Conservation (phyloP, 2,113 vertebrate genomes). For the Cavia aperea region DNA sequence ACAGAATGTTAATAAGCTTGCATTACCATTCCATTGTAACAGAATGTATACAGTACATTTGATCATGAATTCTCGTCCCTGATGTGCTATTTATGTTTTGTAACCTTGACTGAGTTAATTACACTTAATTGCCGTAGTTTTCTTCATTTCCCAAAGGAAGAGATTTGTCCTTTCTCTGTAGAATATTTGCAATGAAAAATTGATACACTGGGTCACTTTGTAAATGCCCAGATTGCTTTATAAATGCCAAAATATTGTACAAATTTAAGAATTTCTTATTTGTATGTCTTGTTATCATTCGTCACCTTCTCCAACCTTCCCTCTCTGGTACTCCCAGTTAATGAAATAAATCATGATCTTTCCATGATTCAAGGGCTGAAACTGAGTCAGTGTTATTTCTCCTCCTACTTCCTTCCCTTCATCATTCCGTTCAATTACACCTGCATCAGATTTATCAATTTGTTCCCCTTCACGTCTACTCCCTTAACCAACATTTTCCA, state of each 20-base stretch:
- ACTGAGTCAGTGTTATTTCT: neutral
- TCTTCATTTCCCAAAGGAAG: neutral
- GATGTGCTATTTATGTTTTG: neutral
- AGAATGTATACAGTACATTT: neutral
- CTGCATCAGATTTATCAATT: neutral
- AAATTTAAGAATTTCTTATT: neutral
- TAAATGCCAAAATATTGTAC: neutral
- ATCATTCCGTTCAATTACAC: neutral
- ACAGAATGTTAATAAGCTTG: neutral
- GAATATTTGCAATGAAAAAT: neutral
- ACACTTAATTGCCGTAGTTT: neutral
- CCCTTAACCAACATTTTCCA: neutral
- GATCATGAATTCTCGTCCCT: neutral
- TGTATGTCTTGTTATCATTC: neutral
- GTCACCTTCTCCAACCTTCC: neutral
- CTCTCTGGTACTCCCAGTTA: neutral
- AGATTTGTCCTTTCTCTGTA: neutral
- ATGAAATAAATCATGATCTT: neutral
- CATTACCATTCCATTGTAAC: neutral
- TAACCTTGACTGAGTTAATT: neutral
- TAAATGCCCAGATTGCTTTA: neutral
- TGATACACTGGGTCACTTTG: neutral
- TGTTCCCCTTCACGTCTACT: rapidly evolving
- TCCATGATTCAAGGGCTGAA: neutral
- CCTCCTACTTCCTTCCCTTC: no score